A percentile compares a stretch with the other conserved stretches of the same genome.
These are phyloP conservation scores for Neelides folsomi DNA, from an alignment of 2,888 invertebrate genomes.

Conservation along the genomic window DNA sequence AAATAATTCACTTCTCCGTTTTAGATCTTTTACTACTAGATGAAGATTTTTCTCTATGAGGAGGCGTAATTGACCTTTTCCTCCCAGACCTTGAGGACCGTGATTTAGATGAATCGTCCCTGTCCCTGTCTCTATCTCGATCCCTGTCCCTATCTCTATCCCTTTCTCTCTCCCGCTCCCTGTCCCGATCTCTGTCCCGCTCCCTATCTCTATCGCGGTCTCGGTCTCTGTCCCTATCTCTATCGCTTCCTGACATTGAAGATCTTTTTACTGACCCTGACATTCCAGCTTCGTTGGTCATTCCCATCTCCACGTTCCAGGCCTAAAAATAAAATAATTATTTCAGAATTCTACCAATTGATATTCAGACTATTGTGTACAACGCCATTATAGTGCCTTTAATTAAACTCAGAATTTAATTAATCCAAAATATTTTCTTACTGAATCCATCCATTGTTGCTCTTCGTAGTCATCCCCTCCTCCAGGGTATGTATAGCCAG, in stretches of 20 bases:
- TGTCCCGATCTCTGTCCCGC: constrained; percentile 27
- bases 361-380: too few relatives aligned
- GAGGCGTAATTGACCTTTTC: constrained; percentile 38
- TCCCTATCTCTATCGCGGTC: constrained; percentile 35
- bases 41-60: too few relatives aligned
- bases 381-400: too few relatives aligned
- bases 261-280: constrained; percentile 11
- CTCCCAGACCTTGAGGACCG: constrained; percentile 38
- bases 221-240: constrained; percentile 36
- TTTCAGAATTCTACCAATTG: constrained; percentile 38
- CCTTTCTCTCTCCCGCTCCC: too few relatives aligned
- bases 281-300: constrained; percentile 40
- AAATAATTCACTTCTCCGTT: constrained; percentile 1
- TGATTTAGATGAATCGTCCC: constrained; percentile 35
- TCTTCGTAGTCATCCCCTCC: constrained; percentile 44
- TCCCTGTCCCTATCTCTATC: constrained; percentile 17
- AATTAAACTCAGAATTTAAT: too few relatives aligned
- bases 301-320: constrained; percentile 41
- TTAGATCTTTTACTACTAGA: not conserved
- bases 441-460: constrained; percentile 51
- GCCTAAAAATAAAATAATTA: constrained; percentile 46
- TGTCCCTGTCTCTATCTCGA: constrained; percentile 41
- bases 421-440: too few relatives aligned
- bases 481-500: constrained; percentile 17
- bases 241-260: constrained; percentile 38